Conservation (phyloP, 2,113 vertebrate genomes). For the Notarius quadriscutis region DNA sequence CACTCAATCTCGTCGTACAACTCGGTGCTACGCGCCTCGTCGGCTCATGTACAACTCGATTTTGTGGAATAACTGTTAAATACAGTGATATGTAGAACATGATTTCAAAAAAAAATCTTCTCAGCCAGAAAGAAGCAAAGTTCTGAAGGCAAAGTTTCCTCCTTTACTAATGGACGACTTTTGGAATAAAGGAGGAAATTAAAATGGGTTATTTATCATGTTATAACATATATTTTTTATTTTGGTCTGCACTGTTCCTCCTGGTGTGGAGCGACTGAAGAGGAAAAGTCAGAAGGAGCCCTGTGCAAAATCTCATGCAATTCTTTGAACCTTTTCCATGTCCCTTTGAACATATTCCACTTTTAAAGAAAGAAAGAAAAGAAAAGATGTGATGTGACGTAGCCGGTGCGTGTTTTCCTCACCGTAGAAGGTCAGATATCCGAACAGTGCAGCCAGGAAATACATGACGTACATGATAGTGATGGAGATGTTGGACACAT, state of each 20-base stretch:
- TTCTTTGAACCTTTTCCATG: neutral
- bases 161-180: neutral
- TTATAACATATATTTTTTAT: neutral
- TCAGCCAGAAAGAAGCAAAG: neutral
- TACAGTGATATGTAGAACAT: neutral
- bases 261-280: neutral
- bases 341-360: neutral
- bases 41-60: too few species aligned
- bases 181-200: neutral
- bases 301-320: neutral
- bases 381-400: neutral
- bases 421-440: conserved; percentile 99
- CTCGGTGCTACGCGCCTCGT: too few species aligned
- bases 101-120: neutral
- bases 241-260: neutral
- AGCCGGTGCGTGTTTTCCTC: conserved; percentile 60
- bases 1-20: too few species aligned
- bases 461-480: conserved; percentile 97
- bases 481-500: conserved; percentile 96
- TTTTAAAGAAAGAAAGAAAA: neutral
- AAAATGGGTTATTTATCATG: neutral
- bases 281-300: neutral
- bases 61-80: too few species aligned
- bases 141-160: neutral
- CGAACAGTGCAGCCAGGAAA: conserved; percentile 96